phyloP scores from a whole-genome alignment of 2,888 invertebrate species.

The Hetaerina titia region DNA sequence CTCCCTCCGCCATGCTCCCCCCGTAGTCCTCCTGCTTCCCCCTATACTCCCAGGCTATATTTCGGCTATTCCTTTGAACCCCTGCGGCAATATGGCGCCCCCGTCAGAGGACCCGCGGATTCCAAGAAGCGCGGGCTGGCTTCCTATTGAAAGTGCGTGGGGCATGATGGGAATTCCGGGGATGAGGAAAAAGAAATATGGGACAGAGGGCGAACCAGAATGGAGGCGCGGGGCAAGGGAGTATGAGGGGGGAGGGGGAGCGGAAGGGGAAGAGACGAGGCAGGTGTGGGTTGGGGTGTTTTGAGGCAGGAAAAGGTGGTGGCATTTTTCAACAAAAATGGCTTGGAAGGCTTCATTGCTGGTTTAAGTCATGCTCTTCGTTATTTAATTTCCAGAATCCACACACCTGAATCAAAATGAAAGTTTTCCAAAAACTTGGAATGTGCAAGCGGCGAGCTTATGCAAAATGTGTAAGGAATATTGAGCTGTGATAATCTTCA shows the following conservation, averaged over 20 bases:
- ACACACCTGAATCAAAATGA: no score
- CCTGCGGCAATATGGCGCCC: background rate
- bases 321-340: background rate
- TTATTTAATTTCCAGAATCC: no score
- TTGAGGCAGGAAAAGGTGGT: background rate
- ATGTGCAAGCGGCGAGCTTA: no score
- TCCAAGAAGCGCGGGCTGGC: background rate
- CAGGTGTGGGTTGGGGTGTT: background rate
- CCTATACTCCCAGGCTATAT: background rate
- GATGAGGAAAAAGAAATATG: background rate
- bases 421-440: no score
- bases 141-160: background rate
- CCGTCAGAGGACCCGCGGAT: background rate
- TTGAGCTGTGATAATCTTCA: no score
- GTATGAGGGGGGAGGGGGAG: background rate
- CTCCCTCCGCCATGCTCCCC: background rate
- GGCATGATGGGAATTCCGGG: background rate
- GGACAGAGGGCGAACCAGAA: background rate
- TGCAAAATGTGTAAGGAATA: no score
- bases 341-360: background rate
- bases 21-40: background rate
- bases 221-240: background rate
- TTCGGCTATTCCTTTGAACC: background rate
- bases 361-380: no score
- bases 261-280: background rate